Base-by-base conservation (phyloP, 2,797 vertebrate species). In the Denticeps clupeoides region DNA sequence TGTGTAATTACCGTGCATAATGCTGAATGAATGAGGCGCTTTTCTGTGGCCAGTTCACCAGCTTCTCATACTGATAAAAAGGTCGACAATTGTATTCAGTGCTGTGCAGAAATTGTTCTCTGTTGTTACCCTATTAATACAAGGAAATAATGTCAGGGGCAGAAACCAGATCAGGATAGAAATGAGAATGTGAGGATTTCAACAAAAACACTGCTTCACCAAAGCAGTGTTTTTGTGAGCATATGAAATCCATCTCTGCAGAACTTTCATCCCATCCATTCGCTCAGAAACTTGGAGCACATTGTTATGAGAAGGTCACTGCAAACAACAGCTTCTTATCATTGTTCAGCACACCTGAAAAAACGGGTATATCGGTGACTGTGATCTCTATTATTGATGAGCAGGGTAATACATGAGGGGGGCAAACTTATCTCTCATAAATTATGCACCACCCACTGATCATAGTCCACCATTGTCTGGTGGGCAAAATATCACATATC, bases 331-430 rank as follows among this genome's bases (percentile, higher is more conserved):
- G 29, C 35, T 8, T 28, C 13, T 9, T 44, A 28, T 33, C 22
- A 41, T 21, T 51, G 4, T 2, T 6, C 7, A 29, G 50, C 24
- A 49, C 47, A 32, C 13, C 35, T 61, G 33, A 53, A 49, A 29
- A 65, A 56, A 31, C 51, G 31, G 12, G 31, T 65, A 56, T 63
- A 65, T 74, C 62, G 67, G 25, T 72, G 60, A 62, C 62, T 35
- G 41, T 37, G 26, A 25, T 33, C 18, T 77, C 2, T 50, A 77
- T 78, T 73, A 80, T 74, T 79, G 37, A 78, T 73, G 49, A 58
- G 44, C 56, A 10, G 41, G 53, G 65, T 58, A 62, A 63, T 65
- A 67, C 50, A 63, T 47, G 57, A n/a, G n/a, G n/a, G 42, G n/a
- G 29, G 52, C 41, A 32, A 45, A 54, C 33, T 51, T 45, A 64